Evolutionary conservation across 2,888 invertebrate genomes (phyloP), one percentile per base, ranked within the genome.

Genomic region (Pyrrhosoma nymphula): DNA sequence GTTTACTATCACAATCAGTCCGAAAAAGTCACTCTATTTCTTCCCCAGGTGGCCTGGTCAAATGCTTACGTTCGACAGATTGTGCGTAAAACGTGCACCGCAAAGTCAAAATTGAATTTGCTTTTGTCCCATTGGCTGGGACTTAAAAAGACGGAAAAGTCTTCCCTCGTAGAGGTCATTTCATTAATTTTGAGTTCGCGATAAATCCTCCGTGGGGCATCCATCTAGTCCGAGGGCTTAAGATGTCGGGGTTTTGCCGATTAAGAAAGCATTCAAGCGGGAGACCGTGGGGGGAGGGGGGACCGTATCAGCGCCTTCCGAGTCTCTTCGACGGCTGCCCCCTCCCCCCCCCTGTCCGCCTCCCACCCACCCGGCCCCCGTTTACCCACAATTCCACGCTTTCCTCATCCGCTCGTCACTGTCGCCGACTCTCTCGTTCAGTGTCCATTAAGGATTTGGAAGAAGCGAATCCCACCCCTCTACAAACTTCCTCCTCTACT

Each of bases 381-480:
- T 35, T 82, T 35, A 8, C 35, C 35, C 69, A 14, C 18, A 82
- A 14, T 82, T 35, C 82, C 82, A 16, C 18, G 26, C 26, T 6
- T 12, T 47, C 47, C 16, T 60, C 16, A 56, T 60, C 69, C 69
- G 69, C 69, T 23, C 26, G 69, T 69, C 69, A n/a, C 69, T n/a
- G n/a, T n/a, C 60, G n/a, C 39, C 35, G 35, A 60, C 60, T 60
- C 60, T 39, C 23, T 69, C 91, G 39, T 91, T 91, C 63, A 91
- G 63, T 93, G 93, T 75, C 93, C 93, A 75, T 93, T 75, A 69
- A 75, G 93, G 93, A 91, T 91, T 91, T 63, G 23, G 35, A 18
- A 35, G 23, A 30, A 91, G 60, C 63, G 39, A 63, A 91, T 91
- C 88, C 47, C 88, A 8, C 0, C 0, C 88, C 88, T 23, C 20